A percentile compares a stretch with the other conserved stretches of the same genome.
These are phyloP conservation scores for Urechis unicinctus DNA, from an alignment of 2,888 invertebrate species.

Conservation along the genomic window DNA sequence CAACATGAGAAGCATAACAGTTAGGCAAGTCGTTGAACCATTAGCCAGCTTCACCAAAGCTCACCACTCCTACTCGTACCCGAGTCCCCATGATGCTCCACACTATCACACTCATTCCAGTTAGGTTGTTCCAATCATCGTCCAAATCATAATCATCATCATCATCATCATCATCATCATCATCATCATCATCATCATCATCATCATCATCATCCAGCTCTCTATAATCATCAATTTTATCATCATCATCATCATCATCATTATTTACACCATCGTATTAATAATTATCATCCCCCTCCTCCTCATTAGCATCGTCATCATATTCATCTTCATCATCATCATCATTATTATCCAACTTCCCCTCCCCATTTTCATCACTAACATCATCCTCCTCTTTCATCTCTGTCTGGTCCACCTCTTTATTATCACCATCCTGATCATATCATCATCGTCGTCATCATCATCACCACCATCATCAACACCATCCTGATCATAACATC, in stretches of 20 bases:
- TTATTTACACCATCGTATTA: neutral
- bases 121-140: no score
- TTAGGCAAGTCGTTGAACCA: no score
- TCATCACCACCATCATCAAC: neutral
- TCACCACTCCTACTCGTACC: no score
- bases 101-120: no score
- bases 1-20: no score
- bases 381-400: constrained; percentile 4
- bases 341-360: constrained; percentile 5
- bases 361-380: constrained; percentile 5
- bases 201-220: constrained; percentile 2
- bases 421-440: constrained; percentile 7
- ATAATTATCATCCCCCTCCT: neutral
- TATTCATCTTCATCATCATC: constrained; percentile 8
- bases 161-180: constrained; percentile 6
- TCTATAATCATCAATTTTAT: neutral
- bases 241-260: neutral
- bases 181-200: constrained; percentile 3
- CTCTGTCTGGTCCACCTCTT: no score
- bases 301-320: constrained; percentile 5
- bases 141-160: constrained; percentile 5
- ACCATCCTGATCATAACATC: neutral
- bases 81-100: no score
- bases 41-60: no score
- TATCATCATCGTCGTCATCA: no score